Evolutionary conservation across 2,888 invertebrate genomes (phyloP).

Genomic region (Synergus gifuensis): DNA sequence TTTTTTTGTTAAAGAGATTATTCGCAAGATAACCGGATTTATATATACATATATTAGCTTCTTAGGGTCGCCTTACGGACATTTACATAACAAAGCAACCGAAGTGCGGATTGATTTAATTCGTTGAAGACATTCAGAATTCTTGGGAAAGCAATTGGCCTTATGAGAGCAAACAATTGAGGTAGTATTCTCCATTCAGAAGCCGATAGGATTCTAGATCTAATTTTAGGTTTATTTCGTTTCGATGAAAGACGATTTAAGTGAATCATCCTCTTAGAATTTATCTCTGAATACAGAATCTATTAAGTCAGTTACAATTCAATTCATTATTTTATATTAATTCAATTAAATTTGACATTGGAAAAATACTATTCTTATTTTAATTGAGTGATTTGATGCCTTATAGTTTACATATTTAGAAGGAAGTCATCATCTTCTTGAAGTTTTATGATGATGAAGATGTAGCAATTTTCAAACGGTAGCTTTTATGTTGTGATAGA

Average conservation of each 20-base stretch:
- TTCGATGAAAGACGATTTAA: slow-evolving; percentile 8
- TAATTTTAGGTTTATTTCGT: not conserved
- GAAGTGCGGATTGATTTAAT: slow-evolving; percentile 19
- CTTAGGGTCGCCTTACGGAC: not conserved
- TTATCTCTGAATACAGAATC: not conserved
- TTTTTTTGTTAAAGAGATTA: not conserved
- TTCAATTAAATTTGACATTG: not conserved
- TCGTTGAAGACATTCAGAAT: not conserved
- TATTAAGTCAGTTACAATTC: too few relatives aligned
- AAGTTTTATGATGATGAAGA: not conserved
- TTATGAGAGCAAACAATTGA: slow-evolving; percentile 29
- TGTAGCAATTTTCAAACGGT: not conserved
- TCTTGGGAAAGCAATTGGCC: slow-evolving; percentile 20
- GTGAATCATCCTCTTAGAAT: not conserved
- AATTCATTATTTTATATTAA: too few relatives aligned
- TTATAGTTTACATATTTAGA: not conserved
- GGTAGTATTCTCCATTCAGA: slow-evolving; percentile 18
- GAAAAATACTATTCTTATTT: not conserved
- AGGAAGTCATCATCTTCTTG: not conserved
- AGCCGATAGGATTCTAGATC: slow-evolving; percentile 26
- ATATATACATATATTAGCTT: not conserved
- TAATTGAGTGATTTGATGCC: not conserved
- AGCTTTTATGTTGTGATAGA: too few relatives aligned
- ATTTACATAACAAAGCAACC: slow-evolving; percentile 25
- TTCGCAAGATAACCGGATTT: not conserved